Evolutionary conservation across 2,888 invertebrate genomes (phyloP).

Genomic region (Emmelina monodactyla): DNA sequence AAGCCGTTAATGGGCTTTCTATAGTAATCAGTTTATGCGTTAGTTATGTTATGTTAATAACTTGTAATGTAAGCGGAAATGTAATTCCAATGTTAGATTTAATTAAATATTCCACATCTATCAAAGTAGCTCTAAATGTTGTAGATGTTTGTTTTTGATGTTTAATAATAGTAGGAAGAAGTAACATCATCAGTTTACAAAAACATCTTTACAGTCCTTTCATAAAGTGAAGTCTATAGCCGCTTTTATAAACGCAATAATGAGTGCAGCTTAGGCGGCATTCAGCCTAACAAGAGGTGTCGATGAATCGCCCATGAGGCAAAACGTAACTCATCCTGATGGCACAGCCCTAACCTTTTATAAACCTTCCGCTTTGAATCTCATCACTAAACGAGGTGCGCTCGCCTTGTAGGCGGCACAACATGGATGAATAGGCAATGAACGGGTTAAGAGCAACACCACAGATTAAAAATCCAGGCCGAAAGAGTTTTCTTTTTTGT

Average conservation of each 20-base stretch:
- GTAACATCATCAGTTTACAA: too few relatives aligned
- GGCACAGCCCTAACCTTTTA: constrained; percentile 45
- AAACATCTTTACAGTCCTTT: too few relatives aligned
- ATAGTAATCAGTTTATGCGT: constrained; percentile 2
- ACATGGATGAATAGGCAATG: constrained; percentile 47
- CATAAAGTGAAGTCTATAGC: constrained; percentile 31
- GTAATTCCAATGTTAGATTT: too few relatives aligned
- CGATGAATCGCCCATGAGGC: constrained; percentile 59
- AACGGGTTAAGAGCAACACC: constrained; percentile 27
- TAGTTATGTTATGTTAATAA: too few relatives aligned
- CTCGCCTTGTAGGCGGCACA: constrained; percentile 37
- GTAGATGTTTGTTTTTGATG: too few relatives aligned
- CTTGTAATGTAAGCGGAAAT: too few relatives aligned
- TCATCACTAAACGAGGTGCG: constrained; percentile 31
- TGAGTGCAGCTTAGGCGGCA: constrained; percentile 60
- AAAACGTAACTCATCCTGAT: constrained; percentile 17
- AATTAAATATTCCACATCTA: too few relatives aligned
- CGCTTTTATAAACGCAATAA: constrained; percentile 65
- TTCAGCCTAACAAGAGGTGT: constrained; percentile 46
- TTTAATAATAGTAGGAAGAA: too few relatives aligned
- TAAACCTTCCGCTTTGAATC: constrained; percentile 50
- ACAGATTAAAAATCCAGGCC: constrained; percentile 19
- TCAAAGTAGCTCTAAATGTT: too few relatives aligned
- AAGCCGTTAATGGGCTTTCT: constrained; percentile 1
- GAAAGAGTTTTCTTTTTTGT: background rate